Evolutionary conservation across 2,888 invertebrate species (phyloP).

Genomic region (Lepidonotus clava): DNA sequence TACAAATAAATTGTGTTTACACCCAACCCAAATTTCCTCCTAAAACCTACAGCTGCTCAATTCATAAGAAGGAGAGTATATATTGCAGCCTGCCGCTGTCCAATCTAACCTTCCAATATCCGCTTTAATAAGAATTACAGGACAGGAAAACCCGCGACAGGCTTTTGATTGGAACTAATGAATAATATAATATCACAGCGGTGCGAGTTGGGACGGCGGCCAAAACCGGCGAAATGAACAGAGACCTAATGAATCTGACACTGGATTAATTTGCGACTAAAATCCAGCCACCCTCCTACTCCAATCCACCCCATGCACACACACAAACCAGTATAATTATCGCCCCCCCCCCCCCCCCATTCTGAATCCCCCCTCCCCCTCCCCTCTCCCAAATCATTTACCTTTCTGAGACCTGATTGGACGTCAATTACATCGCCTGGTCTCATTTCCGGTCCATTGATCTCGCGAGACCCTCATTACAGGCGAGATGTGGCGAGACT

Average conservation of each 20-base stretch:
- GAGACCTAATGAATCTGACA: not conserved
- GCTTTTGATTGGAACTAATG: constrained; percentile 7
- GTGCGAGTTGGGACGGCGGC: not conserved
- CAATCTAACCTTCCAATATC: not conserved
- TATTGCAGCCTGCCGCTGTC: not conserved
- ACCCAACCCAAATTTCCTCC: no score
- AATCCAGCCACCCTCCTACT: not conserved
- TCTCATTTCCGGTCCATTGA: constrained; percentile 47
- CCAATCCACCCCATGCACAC: not conserved
- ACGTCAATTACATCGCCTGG: constrained; percentile 40
- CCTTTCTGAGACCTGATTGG: constrained; percentile 45
- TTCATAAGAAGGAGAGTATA: no score
- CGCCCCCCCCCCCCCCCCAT: not conserved
- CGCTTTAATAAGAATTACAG: not conserved
- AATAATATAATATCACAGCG: not conserved
- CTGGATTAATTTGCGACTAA: constrained; percentile 17
- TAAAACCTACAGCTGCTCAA: no score
- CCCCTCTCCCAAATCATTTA: not conserved
- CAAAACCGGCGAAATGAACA: not conserved
- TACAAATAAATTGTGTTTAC: no score
- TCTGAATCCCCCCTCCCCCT: not conserved
- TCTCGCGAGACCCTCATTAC: constrained; percentile 46
- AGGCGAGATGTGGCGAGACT: constrained; percentile 17
- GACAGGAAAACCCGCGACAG: not conserved
- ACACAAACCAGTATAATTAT: constrained; percentile 38